Conservation (phyloP, 2,113 vertebrate genomes). For the Martes martes region DNA sequence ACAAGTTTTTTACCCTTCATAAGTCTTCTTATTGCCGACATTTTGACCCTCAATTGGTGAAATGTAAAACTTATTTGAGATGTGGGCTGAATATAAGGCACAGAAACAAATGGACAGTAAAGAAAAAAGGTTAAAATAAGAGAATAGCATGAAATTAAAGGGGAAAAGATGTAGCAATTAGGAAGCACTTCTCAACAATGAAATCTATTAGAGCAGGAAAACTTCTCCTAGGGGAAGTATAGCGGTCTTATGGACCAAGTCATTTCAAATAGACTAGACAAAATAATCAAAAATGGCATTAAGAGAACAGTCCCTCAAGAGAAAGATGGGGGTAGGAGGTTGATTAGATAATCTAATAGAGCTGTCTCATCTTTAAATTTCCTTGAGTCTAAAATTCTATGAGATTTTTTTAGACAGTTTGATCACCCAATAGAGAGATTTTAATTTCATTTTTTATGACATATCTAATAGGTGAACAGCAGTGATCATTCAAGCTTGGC, state of each 20-base stretch:
- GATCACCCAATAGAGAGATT: constrained; percentile 46
- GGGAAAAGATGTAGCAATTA: constrained; percentile 2
- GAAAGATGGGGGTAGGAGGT: neutral
- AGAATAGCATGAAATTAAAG: neutral
- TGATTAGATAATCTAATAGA: constrained; percentile 63
- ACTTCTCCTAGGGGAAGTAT: constrained; percentile 50
- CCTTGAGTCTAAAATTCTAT: constrained; percentile 55
- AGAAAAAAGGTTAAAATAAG: neutral
- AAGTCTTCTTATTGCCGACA: neutral
- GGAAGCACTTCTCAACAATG: constrained; percentile 44
- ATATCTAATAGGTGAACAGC: constrained; percentile 61
- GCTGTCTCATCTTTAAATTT: constrained; percentile 53
- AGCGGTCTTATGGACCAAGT: constrained; percentile 32
- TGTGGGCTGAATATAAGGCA: neutral
- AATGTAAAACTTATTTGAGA: neutral
- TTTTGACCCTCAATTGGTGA: neutral
- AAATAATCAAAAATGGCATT: constrained; percentile 56
- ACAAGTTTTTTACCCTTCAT: neutral
- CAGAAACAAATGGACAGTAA: neutral
- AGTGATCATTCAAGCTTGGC: constrained; percentile 36
- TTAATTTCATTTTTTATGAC: constrained; percentile 67
- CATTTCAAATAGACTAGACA: constrained; percentile 52
- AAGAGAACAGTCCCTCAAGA: constrained; percentile 19
- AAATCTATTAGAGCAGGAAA: constrained; percentile 53
- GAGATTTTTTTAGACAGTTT: constrained; percentile 48